Percentiles rank a stretch among this genome's conserved stretches.
phyloP scores from a whole-genome alignment of 1,140 invertebrate genomes.

The Drosophila kanapiae region DNA sequence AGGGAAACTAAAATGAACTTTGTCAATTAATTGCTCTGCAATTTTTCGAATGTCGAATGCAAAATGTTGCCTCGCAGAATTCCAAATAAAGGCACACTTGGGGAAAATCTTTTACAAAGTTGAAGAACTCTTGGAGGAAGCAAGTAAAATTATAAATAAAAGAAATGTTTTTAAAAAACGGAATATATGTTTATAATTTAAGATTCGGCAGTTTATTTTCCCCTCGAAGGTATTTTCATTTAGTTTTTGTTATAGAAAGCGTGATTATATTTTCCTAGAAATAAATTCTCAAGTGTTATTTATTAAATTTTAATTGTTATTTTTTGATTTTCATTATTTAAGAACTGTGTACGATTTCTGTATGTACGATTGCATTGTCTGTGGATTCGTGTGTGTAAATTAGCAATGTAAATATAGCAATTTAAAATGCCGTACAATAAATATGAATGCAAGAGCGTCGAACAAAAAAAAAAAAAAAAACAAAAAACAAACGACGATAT shows the following conservation, averaged over 20 bases:
- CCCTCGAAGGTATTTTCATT: background rate
- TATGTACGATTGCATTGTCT: slow-evolving; percentile 24
- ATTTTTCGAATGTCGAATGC: slow-evolving; percentile 36
- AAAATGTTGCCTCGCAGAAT: slow-evolving; percentile 23
- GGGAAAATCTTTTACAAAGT: background rate
- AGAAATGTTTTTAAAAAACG: no score
- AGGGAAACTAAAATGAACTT: slow-evolving; percentile 73
- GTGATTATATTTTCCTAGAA: background rate
- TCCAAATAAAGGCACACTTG: background rate
- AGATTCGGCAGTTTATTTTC: background rate
- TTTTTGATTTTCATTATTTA: background rate
- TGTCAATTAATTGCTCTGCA: slow-evolving; percentile 79
- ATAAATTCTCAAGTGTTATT: background rate
- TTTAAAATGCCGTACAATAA: slow-evolving; percentile 82
- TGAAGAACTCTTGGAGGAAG: background rate
- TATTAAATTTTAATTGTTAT: background rate
- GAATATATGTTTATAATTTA: background rate
- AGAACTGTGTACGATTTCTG: background rate
- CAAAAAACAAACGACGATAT: slow-evolving; percentile 82
- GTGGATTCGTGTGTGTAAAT: slow-evolving; percentile 67
- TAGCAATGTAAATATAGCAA: slow-evolving; percentile 83
- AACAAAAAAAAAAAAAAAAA: no score
- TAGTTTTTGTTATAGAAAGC: background rate
- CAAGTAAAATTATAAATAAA: background rate
- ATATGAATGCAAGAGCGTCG: slow-evolving; percentile 77